phyloP scores from a whole-genome alignment of 2,888 invertebrate genomes.

The Megalurothrips usitatus region DNA sequence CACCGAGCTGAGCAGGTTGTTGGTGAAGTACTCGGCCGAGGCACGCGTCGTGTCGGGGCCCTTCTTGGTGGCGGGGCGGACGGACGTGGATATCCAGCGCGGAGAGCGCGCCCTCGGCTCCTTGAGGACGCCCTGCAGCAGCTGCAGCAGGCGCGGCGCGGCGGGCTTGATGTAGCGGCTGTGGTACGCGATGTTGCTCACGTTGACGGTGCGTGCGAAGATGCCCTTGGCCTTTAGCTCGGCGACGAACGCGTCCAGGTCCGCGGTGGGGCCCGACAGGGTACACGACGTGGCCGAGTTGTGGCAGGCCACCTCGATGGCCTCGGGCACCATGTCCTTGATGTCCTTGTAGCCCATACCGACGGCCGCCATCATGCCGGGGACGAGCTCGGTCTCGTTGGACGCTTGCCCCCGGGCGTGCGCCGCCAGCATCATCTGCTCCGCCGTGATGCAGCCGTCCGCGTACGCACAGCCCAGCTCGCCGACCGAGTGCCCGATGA shows the following conservation, averaged over 20 bases:
- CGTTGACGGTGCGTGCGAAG: slow-evolving; percentile 40
- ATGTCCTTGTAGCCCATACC: slow-evolving; percentile 41
- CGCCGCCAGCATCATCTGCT: slow-evolving; percentile 57
- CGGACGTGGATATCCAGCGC: slow-evolving; percentile 57
- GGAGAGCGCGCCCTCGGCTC: slow-evolving; percentile 48
- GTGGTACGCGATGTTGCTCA: slow-evolving; percentile 41
- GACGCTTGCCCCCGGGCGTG: slow-evolving; percentile 54
- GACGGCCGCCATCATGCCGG: slow-evolving; percentile 54
- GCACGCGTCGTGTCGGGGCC: slow-evolving; percentile 48
- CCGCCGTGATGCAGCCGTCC: slow-evolving; percentile 57
- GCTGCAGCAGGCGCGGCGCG: slow-evolving; percentile 47
- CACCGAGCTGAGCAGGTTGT: slow-evolving; percentile 52
- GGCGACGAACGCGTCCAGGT: slow-evolving; percentile 57
- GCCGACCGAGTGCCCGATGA: slow-evolving; percentile 66
- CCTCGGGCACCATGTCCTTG: slow-evolving; percentile 49
- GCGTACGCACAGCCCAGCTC: slow-evolving; percentile 63
- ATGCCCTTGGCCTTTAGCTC: slow-evolving; percentile 46
- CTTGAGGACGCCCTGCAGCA: slow-evolving; percentile 46
- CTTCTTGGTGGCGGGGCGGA: slow-evolving; percentile 50
- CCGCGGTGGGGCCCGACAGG: slow-evolving; percentile 67
- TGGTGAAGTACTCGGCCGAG: slow-evolving; percentile 56
- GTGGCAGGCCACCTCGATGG: slow-evolving; percentile 73
- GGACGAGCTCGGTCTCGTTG: slow-evolving; percentile 45
- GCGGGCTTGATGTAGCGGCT: slow-evolving; percentile 45
- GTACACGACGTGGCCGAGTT: slow-evolving; percentile 73